Percentiles rank a stretch among this genome's conserved stretches.
phyloP scores from a whole-genome alignment of 2,797 vertebrate genomes.

The Myotis planiceps region DNA sequence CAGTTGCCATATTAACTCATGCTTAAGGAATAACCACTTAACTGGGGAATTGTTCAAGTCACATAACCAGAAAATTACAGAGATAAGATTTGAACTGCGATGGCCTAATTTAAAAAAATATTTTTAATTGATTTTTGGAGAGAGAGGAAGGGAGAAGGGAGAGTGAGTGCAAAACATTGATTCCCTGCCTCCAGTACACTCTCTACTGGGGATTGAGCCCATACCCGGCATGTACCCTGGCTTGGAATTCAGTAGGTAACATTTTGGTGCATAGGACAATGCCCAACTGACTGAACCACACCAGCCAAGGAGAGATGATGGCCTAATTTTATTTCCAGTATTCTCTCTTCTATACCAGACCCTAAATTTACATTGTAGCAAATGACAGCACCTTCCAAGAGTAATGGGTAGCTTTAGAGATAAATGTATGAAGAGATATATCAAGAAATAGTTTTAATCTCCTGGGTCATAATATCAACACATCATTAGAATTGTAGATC shows the following conservation, averaged over 20 bases:
- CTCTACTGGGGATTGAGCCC: background rate
- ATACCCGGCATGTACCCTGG: background rate
- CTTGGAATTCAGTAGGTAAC: no score
- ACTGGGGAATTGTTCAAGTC: background rate
- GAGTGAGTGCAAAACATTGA: background rate
- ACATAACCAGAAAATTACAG: background rate
- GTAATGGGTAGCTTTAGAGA: background rate
- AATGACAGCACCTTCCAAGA: background rate
- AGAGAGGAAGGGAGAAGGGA: background rate
- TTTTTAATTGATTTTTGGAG: background rate
- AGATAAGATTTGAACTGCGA: background rate
- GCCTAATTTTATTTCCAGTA: slow-evolving; percentile 7
- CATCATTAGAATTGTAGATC: background rate
- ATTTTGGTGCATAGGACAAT: no score
- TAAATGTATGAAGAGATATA: background rate
- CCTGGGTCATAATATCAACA: background rate
- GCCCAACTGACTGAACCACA: background rate
- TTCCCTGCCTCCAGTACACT: background rate
- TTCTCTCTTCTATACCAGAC: background rate
- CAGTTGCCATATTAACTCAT: background rate
- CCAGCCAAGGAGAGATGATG: background rate
- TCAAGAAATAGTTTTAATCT: background rate
- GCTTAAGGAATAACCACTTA: background rate
- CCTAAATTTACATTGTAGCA: background rate
- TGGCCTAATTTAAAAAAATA: background rate